Evolutionary conservation across 2,797 vertebrate species (phyloP).

Genomic region (Sibirionetta formosa): DNA sequence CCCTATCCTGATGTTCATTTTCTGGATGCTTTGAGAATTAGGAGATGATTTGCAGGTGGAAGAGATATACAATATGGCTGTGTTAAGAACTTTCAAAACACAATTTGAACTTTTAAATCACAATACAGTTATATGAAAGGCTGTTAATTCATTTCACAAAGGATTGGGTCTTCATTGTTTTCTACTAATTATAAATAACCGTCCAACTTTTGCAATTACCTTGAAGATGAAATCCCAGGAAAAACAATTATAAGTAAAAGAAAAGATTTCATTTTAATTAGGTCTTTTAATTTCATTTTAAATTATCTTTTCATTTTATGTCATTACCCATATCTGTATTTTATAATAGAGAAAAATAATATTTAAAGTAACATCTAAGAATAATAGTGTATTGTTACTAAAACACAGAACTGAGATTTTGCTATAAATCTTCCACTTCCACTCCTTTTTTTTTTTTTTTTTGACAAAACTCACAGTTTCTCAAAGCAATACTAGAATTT

Average conservation of each 20-base stretch:
- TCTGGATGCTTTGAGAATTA: background rate
- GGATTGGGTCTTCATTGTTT: background rate
- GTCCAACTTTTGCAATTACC: background rate
- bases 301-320: slow-evolving; percentile 2
- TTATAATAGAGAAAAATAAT: background rate
- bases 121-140: background rate
- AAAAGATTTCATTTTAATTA: background rate
- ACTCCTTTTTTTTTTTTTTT: background rate
- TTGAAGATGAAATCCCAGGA: background rate
- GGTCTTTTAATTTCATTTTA: background rate
- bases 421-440: background rate
- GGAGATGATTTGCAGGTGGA: background rate
- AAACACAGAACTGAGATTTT: background rate
- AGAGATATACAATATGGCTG: background rate
- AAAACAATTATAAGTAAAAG: background rate
- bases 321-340: background rate
- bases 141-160: background rate
- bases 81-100: background rate
- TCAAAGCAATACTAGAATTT: background rate
- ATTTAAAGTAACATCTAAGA: background rate
- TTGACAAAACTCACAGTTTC: background rate
- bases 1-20: background rate
- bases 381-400: background rate
- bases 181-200: background rate
- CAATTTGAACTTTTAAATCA: background rate